Conservation (phyloP, 2,113 vertebrate genomes). For the Embiotoca jacksoni region DNA sequence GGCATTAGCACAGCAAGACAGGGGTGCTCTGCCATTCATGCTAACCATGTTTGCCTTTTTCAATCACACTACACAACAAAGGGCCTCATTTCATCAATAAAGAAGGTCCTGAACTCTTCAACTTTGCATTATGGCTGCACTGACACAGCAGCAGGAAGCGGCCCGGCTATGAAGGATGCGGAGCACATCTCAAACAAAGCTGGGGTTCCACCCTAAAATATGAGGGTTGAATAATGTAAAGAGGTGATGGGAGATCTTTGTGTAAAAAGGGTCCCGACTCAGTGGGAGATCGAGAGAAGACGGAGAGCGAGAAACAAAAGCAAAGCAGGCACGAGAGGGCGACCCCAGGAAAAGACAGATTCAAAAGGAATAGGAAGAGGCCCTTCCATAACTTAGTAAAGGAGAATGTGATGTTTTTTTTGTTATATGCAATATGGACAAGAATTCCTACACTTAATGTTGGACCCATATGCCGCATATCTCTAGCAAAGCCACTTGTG, state of each 20-base stretch:
- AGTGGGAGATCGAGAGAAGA: constrained; percentile 48
- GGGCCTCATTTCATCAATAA: constrained; percentile 75
- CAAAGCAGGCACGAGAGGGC: constrained; percentile 37
- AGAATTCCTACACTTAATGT: neutral
- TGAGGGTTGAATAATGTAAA: constrained; percentile 78
- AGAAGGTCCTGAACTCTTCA: constrained; percentile 83
- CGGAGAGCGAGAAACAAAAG: constrained; percentile 68
- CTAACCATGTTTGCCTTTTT: constrained; percentile 78
- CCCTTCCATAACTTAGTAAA: constrained; percentile 29
- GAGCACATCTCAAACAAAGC: constrained; percentile 63
- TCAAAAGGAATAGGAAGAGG: constrained; percentile 54
- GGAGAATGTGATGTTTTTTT: constrained; percentile 14
- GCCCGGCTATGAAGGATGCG: constrained; percentile 49
- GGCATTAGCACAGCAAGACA: constrained; percentile 77
- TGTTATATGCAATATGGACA: constrained; percentile 2
- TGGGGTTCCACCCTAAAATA: constrained; percentile 65
- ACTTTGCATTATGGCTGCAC: constrained; percentile 74
- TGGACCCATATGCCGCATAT: neutral
- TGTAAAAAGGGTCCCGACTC: constrained; percentile 65
- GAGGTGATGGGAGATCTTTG: constrained; percentile 74
- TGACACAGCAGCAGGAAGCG: constrained; percentile 71
- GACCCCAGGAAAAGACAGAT: constrained; percentile 43
- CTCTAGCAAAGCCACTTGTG: neutral
- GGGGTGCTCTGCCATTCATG: constrained; percentile 68
- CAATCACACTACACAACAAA: constrained; percentile 74